These are phyloP conservation scores for Villa cingulata DNA, from an alignment of 2,888 invertebrate species.

Conservation along the genomic window DNA sequence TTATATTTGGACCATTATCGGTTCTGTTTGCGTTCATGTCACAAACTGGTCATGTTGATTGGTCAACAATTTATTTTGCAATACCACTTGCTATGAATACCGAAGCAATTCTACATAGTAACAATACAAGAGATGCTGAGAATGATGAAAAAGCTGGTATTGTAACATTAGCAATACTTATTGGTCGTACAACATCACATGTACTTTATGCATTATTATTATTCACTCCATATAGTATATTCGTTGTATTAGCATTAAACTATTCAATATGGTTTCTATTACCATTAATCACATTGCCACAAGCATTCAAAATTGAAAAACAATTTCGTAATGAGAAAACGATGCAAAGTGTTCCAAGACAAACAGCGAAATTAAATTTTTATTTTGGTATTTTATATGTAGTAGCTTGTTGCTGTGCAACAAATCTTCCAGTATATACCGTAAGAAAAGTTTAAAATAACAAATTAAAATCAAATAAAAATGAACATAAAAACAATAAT, in stretches of 20 bases:
- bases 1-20: slow-evolving; percentile 88
- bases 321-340: slow-evolving; percentile 66
- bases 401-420: slow-evolving; percentile 60
- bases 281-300: slow-evolving; percentile 73
- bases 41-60: slow-evolving; percentile 82
- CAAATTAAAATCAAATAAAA: neutral
- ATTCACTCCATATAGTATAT: slow-evolving; percentile 81
- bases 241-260: slow-evolving; percentile 71
- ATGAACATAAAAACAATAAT: too few relatives aligned
- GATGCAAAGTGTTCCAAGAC: slow-evolving; percentile 69
- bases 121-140: slow-evolving; percentile 85
- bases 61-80: slow-evolving; percentile 84
- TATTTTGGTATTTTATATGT: slow-evolving; percentile 84
- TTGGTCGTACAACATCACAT: slow-evolving; percentile 83
- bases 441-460: slow-evolving; percentile 22
- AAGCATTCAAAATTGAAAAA: slow-evolving; percentile 82
- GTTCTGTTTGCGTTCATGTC: slow-evolving; percentile 87
- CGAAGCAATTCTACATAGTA: slow-evolving; percentile 89
- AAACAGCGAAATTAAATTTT: slow-evolving; percentile 81
- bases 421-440: slow-evolving; percentile 41
- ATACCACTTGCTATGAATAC: slow-evolving; percentile 87
- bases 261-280: slow-evolving; percentile 80
- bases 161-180: slow-evolving; percentile 85
- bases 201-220: slow-evolving; percentile 78
- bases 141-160: slow-evolving; percentile 80